Evolutionary conservation across 2,113 vertebrate species (phyloP), one percentile per base, ranked within the genome.

Genomic region (Propithecus coquereli): DNA sequence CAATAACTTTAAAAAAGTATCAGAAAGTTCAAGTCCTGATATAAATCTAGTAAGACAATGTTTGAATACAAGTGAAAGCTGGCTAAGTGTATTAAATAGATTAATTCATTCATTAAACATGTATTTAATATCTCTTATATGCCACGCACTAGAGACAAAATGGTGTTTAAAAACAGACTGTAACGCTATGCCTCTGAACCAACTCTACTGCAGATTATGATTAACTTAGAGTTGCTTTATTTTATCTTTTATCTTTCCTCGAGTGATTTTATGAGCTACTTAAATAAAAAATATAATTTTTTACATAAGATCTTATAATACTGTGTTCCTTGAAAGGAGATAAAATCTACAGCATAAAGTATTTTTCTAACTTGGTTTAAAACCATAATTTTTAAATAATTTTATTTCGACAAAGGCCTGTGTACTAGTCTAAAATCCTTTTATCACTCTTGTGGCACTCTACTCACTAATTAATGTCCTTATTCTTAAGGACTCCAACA

Each of bases 291-390:
- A 87, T 13, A n/a, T 50, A 52, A 57, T 50, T 50, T 90, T 68
- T 65, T 90, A 40, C 40, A 57, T 16, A 57, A 52, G 57, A 79
- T 70, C 80, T 70, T 90, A 2, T 86, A 94, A 81, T 81, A 85
- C 45, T 82, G 25, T 52, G n/a, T 45, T 96, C 59, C 32, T n/a
- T 87, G 12, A 77, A 43, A 79, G 2, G 91, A 2, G 13, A 88
- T 10, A 77, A 52, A 94, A 89, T 47, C 14, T 63, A 20, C 63
- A 92, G 92, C n/a, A 94, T 59, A 80, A 92, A 90, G 83, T 85
- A 93, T 25, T 77, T 37, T 17, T 74, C 3, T 81, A 73, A 40
- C 14, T 45, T 71, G 81, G 30, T 86, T 86, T 94, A 3, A 88
- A 97, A 93, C 74, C 2, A 63, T 47, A 68, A 87, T 83, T 70